phyloP scores from a whole-genome alignment of 2,888 invertebrate genomes.

The Drosophila recens region DNA sequence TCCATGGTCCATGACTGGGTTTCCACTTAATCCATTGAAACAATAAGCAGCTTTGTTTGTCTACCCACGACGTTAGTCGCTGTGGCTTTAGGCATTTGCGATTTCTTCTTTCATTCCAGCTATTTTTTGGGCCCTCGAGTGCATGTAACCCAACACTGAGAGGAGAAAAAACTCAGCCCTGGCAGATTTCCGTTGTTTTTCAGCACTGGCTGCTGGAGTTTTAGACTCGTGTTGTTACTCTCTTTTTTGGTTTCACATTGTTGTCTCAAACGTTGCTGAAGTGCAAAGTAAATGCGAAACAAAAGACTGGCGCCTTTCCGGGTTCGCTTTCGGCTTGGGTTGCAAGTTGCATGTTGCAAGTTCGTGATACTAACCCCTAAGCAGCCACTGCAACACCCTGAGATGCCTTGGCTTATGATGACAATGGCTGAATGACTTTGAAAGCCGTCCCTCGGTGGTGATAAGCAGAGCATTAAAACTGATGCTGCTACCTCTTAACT shows the following conservation, averaged over 20 bases:
- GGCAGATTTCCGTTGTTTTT: conserved; percentile 48
- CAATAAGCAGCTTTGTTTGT: conserved; percentile 80
- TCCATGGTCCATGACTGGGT: conserved; percentile 32
- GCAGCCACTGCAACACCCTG: conserved; percentile 19
- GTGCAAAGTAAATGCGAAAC: conserved; percentile 78
- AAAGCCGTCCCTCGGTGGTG: conserved; percentile 60
- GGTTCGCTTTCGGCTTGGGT: conserved; percentile 39
- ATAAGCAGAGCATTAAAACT: conserved; percentile 63
- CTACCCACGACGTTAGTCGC: conserved; percentile 47
- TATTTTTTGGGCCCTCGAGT: conserved; percentile 23
- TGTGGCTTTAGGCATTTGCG: conserved; percentile 31
- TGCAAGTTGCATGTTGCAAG: conserved; percentile 32
- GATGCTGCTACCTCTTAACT: neutral
- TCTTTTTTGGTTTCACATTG: conserved; percentile 44
- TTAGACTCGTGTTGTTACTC: conserved; percentile 33
- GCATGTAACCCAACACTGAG: conserved; percentile 35
- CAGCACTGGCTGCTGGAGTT: conserved; percentile 33
- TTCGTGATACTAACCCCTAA: conserved; percentile 48
- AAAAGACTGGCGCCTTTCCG: conserved; percentile 66
- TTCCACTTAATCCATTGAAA: conserved; percentile 79
- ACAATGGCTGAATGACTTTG: conserved; percentile 59
- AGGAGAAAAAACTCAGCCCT: conserved; percentile 8
- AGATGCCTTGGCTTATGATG: conserved; percentile 58
- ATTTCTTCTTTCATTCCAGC: conserved; percentile 9
- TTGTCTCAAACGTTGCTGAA: conserved; percentile 68